These are phyloP conservation scores for Zapus hudsonius DNA, from an alignment of 2,113 vertebrate species.

Conservation along the genomic window DNA sequence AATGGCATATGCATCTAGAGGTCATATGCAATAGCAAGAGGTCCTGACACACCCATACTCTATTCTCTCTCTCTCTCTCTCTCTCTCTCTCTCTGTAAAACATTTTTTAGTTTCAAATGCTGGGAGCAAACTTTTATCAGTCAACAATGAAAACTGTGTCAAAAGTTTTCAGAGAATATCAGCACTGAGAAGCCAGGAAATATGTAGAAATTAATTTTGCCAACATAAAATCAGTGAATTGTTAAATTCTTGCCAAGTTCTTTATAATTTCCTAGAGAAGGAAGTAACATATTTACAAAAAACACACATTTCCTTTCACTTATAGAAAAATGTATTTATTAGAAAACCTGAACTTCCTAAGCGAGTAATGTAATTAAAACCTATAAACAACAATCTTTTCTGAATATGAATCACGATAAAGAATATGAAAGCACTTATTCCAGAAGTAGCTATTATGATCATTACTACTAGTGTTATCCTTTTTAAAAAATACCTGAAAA, in stretches of 20 bases:
- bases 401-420: slow-evolving; percentile 25
- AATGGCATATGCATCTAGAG: too few species aligned
- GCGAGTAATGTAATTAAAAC: slow-evolving; percentile 41
- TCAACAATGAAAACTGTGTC: neutral
- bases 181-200: neutral
- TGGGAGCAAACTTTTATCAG: neutral
- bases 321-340: slow-evolving; percentile 21
- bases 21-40: too few species aligned
- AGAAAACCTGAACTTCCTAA: slow-evolving; percentile 1
- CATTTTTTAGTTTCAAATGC: neutral
- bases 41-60: too few species aligned
- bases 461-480: neutral
- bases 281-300: neutral
- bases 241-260: neutral
- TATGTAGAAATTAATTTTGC: neutral
- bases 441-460: neutral
- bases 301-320: neutral
- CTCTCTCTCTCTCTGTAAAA: too few species aligned
- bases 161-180: neutral
- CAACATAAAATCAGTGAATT: neutral
- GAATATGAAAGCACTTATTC: neutral
- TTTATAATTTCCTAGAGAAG: slow-evolving; percentile 2
- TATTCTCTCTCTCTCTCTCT: too few species aligned
- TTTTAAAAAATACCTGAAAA: slow-evolving; percentile 1
- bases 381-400: neutral